A percentile compares a stretch with the other conserved stretches of the same genome.
Evolutionary conservation across 2,888 invertebrate genomes (phyloP).

Genomic region (Gymnocheta viridis): DNA sequence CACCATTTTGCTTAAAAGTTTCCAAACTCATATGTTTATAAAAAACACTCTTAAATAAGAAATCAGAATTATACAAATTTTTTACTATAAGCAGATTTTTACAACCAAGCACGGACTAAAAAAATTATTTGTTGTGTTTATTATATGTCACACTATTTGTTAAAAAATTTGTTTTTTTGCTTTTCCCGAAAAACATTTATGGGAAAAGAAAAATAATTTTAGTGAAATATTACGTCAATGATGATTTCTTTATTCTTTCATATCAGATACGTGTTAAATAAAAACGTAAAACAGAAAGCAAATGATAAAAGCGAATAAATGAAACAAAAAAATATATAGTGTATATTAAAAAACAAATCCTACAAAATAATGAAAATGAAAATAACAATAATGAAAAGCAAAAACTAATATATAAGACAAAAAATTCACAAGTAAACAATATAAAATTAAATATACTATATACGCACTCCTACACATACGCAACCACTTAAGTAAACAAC

Average conservation of each 20-base stretch:
- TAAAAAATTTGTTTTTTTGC: not conserved
- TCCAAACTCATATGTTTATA: no score
- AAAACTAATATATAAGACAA: slow-evolving; percentile 44
- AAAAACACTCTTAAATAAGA: no score
- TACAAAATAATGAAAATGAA: not conserved
- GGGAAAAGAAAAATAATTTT: slow-evolving; percentile 44
- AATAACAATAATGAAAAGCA: slow-evolving; percentile 28
- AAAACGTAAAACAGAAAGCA: not conserved
- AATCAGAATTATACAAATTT: no score
- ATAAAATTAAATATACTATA: slow-evolving; percentile 2
- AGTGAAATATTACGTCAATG: slow-evolving; percentile 56
- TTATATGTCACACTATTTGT: not conserved
- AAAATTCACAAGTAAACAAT: slow-evolving; percentile 55
- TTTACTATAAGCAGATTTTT: not conserved
- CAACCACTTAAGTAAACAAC: not conserved
- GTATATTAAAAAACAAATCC: not conserved
- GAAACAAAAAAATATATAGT: not conserved
- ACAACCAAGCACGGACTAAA: no score
- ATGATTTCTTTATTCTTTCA: not conserved
- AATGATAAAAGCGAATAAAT: not conserved
- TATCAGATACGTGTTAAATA: not conserved
- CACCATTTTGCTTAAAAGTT: no score
- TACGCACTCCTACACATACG: not conserved
- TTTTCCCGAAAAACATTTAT: slow-evolving; percentile 4
- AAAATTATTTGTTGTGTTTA: not conserved